Evolutionary conservation across 2,113 vertebrate species (phyloP).

Genomic region (Thermophis baileyi): DNA sequence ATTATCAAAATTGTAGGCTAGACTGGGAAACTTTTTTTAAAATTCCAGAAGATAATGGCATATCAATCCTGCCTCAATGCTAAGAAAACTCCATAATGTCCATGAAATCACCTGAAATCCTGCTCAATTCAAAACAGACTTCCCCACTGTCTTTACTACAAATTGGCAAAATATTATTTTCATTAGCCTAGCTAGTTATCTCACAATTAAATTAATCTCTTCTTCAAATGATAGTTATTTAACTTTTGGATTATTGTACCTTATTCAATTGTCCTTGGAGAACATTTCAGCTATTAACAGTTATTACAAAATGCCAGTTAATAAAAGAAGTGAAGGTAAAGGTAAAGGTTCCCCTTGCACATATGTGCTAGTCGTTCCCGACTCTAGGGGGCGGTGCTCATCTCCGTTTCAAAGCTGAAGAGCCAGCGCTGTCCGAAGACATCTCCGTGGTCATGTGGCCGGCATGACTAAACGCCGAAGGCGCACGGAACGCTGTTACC

Average conservation of each 20-base stretch:
- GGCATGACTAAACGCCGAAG: too few relatives aligned
- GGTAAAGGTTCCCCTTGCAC: too few relatives aligned
- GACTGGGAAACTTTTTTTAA: not conserved
- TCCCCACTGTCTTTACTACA: not conserved
- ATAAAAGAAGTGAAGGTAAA: not conserved
- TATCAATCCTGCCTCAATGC: not conserved
- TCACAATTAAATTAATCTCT: not conserved
- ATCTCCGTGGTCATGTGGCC: too few relatives aligned
- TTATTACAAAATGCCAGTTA: not conserved
- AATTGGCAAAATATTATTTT: not conserved
- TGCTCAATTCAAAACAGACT: not conserved
- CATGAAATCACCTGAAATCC: not conserved
- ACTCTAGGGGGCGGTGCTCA: too few relatives aligned
- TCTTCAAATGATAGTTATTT: not conserved
- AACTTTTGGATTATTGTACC: not conserved
- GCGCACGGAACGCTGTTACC: too few relatives aligned
- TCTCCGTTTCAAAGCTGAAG: too few relatives aligned
- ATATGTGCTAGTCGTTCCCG: too few relatives aligned
- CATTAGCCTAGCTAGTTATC: too few relatives aligned
- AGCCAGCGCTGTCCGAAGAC: too few relatives aligned
- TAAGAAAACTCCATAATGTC: not conserved
- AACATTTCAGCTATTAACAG: not conserved
- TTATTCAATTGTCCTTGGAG: not conserved
- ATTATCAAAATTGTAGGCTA: not conserved
- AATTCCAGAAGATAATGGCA: not conserved